phyloP scores from a whole-genome alignment of 2,113 vertebrate species.

The Rhinopomastus cyanomelas region DNA sequence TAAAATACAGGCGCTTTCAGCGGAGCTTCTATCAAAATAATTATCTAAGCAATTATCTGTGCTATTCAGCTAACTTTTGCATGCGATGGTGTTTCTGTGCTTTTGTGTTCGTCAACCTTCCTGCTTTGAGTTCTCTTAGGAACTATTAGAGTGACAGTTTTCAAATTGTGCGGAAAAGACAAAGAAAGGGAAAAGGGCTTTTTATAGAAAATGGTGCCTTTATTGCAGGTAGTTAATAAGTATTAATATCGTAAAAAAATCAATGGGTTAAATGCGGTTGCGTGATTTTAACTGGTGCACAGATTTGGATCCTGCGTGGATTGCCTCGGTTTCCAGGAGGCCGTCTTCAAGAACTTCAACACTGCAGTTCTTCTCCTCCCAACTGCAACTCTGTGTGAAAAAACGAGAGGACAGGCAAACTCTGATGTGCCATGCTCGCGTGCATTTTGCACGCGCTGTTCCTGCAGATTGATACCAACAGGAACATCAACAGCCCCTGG shows the following conservation, averaged over 20 bases:
- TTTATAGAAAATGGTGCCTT: constrained; percentile 58
- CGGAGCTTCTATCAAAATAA: constrained; percentile 69
- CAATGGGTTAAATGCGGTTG: constrained; percentile 42
- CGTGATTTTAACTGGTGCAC: neutral
- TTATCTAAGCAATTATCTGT: constrained; percentile 68
- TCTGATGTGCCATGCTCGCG: neutral
- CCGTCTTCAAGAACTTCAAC: neutral
- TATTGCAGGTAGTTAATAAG: constrained; percentile 50
- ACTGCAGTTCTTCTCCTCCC: neutral
- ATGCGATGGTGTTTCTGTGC: constrained; percentile 50
- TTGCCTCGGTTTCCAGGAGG: constrained; percentile 12
- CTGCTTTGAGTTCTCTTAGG: constrained; percentile 66
- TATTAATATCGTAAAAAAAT: constrained; percentile 41
- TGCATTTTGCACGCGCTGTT: neutral
- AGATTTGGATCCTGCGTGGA: neutral
- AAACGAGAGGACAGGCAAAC: constrained; percentile 2
- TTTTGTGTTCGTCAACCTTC: constrained; percentile 62
- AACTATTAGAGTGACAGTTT: constrained; percentile 63
- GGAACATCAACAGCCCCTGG: neutral
- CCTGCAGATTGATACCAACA: neutral
- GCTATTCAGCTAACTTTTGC: constrained; percentile 66
- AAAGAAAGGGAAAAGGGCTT: constrained; percentile 53
- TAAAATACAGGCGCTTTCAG: constrained; percentile 44
- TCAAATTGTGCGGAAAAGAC: constrained; percentile 55
- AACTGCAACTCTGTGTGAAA: neutral